A percentile compares a stretch with the other conserved stretches of the same genome.
Conservation (phyloP, 2,113 vertebrate species). For the Prionailurus viverrinus region DNA sequence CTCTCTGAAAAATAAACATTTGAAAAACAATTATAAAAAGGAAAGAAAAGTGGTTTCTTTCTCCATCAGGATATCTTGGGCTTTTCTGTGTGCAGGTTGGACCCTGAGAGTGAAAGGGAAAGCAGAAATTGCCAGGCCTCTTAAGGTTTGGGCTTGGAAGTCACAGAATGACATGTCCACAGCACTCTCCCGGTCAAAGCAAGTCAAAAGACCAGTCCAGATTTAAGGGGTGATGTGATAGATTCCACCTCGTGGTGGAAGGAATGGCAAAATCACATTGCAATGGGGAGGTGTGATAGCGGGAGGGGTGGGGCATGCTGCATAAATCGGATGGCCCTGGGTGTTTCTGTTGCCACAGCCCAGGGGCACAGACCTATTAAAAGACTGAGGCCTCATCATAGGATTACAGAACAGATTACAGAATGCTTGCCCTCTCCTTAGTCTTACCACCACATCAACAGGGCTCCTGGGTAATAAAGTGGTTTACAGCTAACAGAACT, state of each 20-base stretch:
- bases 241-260: background rate
- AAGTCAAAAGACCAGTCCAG: background rate
- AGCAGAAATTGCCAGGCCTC: background rate
- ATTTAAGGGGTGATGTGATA: background rate
- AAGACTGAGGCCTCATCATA: background rate
- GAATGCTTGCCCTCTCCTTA: background rate
- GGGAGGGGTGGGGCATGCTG: too few relatives aligned
- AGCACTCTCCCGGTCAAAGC: background rate
- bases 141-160: background rate
- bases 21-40: background rate
- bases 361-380: background rate
- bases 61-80: background rate
- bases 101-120: background rate
- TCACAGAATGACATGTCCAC: background rate
- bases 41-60: background rate
- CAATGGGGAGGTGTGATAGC: background rate
- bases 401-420: background rate
- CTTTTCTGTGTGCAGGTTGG: background rate
- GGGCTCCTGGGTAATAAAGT: background rate
- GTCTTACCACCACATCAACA: background rate
- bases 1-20: too few relatives aligned
- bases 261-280: background rate
- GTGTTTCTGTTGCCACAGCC: background rate
- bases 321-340: background rate
- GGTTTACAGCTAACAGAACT: background rate